Evolutionary conservation across 2,113 vertebrate genomes (phyloP), one percentile per base, ranked within the genome.

Genomic region (Rhombomys opimus): DNA sequence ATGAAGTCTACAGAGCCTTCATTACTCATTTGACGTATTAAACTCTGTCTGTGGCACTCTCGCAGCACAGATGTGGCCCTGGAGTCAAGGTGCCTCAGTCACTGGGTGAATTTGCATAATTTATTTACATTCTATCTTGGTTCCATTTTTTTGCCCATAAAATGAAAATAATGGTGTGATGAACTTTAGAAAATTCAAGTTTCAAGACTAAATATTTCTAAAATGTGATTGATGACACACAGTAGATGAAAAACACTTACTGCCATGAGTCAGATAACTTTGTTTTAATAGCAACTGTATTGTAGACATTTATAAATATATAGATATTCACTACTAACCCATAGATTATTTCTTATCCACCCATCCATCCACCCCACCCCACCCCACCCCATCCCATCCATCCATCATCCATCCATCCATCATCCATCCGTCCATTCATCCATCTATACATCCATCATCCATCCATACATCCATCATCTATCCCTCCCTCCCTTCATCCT

Each of bases 231-330:
- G 15, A 46, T 73, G 12, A 75, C 14, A 63, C 11, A 2, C 38
- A 67, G 61, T 18, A 84, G 63, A 68, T 17, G 32, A 5, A 68
- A 76, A 18, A 22, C 12, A n/a, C 89, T 85, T 50, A 25, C 1
- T 70, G 20, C 32, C 0, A 11, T 38, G 10, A 0, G 25, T 27
- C 0, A 15, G 10, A 2, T 7, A 27, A 38, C 46, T 86, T 90
- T 30, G 17, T 32, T 61, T 67, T 67, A 82, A 61, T 18, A 93
- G 17, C 2, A 38, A 4, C 18, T 57, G 89, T 7, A 67, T 68
- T 57, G n/a, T 5, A 77, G 12, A 35, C 9, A 41, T 61, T 65
- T 78, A 17, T 89, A 8, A 32, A 70, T 38, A 70, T 35, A 38
- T 27, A 78, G 14, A 57, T 67, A 63, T n/a, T 54, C 41, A 82